Base-by-base conservation (phyloP, 2,797 vertebrate species). In the Odontamblyopus rebecca region DNA sequence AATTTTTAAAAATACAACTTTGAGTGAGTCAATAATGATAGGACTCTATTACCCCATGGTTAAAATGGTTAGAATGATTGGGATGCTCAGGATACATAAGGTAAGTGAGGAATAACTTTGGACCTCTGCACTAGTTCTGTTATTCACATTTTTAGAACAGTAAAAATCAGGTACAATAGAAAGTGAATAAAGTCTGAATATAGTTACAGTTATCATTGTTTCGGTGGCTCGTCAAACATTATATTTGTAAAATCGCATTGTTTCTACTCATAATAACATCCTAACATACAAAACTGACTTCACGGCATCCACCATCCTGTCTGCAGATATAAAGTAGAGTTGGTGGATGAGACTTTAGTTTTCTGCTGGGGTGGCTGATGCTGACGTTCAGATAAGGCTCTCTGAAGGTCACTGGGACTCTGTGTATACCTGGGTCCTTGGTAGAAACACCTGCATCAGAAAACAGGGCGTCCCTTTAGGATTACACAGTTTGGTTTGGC, bases 341-440 rank as follows among this genome's bases (percentile, higher is more conserved):
- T 78, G 35, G 29, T 79, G 73, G 53, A 77, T 73, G 50, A 70
- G 65, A 44, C 59, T 70, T 69, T 67, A 53, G 60, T 79, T 65
- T 3, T 44, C 68, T 61, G 71, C 44, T 71, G 54, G 61, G 27
- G 53, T 70, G 67, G 53, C 72, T 71, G 61, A 75, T 54, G 73
- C 56, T 70, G 61, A 44, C 61, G 75, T 83, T 83, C 61, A 87
- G 88, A 89, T 90, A 89, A 85, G 75, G 68, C 70, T 38, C 51
- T 26, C 13, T 68, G 50, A 82, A 83, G 83, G 84, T 80, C 80
- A 72, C 12, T 68, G 35, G 64, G 74, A 68, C 38, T 67, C 59
- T 75, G 11, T 44, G 41, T 13, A 59, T 61, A 74, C 70, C 56
- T 69, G 48, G 15, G 71, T 69, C 78, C 79, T 85, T 87, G 77